Evolutionary conservation across 2,888 invertebrate species (phyloP).

Genomic region (Caenorhabditis panamensis): DNA sequence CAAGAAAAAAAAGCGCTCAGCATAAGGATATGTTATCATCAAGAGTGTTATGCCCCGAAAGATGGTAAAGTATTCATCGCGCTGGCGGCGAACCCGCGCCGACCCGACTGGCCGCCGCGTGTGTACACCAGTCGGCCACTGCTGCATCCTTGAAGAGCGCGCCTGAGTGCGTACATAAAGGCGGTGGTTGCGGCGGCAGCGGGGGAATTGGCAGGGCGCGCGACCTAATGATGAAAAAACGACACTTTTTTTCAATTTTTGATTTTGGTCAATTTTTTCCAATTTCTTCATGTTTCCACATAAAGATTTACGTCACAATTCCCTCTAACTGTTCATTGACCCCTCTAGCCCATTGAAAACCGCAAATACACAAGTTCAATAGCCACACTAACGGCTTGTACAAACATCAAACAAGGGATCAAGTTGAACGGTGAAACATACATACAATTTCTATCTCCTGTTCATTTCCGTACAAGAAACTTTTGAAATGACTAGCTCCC

Average conservation of each 20-base stretch:
- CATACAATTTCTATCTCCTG: too few relatives aligned
- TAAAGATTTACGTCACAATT: too few relatives aligned
- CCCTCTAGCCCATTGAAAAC: too few relatives aligned
- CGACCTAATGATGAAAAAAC: background rate
- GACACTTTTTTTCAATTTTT: background rate
- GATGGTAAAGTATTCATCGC: slow-evolving; percentile 61
- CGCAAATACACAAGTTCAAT: too few relatives aligned
- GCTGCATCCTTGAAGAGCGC: slow-evolving; percentile 24
- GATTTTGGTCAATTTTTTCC: too few relatives aligned
- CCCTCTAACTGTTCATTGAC: too few relatives aligned
- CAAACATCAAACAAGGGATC: background rate
- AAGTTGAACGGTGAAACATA: too few relatives aligned
- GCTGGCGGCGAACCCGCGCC: slow-evolving; percentile 23
- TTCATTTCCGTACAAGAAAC: too few relatives aligned
- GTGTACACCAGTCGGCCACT: slow-evolving; percentile 44
- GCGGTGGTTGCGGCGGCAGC: background rate
- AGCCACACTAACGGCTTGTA: too few relatives aligned
- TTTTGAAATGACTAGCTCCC: background rate
- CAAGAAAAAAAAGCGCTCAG: slow-evolving; percentile 46
- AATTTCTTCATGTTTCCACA: too few relatives aligned
- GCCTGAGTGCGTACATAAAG: background rate
- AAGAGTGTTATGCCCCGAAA: slow-evolving; percentile 58
- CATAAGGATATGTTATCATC: slow-evolving; percentile 56
- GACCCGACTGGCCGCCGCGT: background rate
- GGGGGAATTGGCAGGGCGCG: background rate